phyloP scores from a whole-genome alignment of 1,140 invertebrate genomes.

The Calliphora vicina region DNA sequence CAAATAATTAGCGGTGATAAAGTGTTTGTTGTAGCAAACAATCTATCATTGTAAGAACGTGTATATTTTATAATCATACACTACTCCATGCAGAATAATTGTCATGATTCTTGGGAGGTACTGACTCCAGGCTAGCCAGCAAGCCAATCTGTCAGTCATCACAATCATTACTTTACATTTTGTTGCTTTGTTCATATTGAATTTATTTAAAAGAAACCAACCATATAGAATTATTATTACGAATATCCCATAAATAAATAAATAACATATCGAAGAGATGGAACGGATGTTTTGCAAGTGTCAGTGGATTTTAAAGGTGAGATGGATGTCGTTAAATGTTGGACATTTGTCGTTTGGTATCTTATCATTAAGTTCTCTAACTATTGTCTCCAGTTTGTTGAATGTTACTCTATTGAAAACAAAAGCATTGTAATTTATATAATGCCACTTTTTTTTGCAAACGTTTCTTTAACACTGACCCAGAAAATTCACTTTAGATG shows the following conservation, averaged over 20 bases:
- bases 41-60: not conserved
- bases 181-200: no score
- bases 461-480: not conserved
- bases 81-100: no score
- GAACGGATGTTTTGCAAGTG: not conserved
- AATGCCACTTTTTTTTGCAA: not conserved
- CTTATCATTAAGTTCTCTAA: not conserved
- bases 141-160: no score
- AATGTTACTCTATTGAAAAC: not conserved
- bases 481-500: not conserved
- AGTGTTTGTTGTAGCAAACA: not conserved
- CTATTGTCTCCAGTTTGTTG: not conserved
- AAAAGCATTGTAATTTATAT: not conserved
- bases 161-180: no score
- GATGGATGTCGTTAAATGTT: not conserved
- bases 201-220: no score
- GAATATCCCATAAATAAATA: no score
- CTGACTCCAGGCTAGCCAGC: no score
- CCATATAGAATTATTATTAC: no score
- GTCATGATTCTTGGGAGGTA: no score
- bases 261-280: no score
- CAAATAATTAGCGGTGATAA: not conserved
- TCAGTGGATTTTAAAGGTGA: not conserved
- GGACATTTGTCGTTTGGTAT: not conserved
- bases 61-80: no score